These are phyloP conservation scores for Zapus hudsonius DNA, from an alignment of 2,113 vertebrate genomes.

Conservation along the genomic window DNA sequence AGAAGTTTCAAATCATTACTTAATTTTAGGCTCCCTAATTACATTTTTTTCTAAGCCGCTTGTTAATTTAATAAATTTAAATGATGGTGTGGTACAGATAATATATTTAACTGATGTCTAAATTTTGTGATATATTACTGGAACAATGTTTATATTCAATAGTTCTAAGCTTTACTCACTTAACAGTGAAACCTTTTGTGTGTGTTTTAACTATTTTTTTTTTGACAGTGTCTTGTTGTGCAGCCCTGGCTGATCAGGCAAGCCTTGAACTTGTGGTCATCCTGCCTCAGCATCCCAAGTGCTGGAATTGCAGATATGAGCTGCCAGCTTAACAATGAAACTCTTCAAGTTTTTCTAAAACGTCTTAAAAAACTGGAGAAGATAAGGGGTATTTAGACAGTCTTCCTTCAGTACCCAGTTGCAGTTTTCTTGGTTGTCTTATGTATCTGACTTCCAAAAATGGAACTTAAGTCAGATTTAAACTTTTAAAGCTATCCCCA, in stretches of 20 bases:
- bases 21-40: slow-evolving; percentile 37
- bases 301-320: neutral
- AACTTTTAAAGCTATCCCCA: slow-evolving; percentile 18
- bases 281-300: neutral
- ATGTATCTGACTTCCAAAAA: slow-evolving; percentile 48
- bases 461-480: slow-evolving; percentile 46
- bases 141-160: neutral
- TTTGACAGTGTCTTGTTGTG: too few relatives aligned
- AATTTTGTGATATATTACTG: neutral
- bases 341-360: slow-evolving; percentile 40
- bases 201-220: too few relatives aligned
- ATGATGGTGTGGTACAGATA: slow-evolving; percentile 19
- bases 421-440: neutral
- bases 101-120: neutral
- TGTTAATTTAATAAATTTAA: slow-evolving; percentile 26
- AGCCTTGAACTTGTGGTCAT: neutral
- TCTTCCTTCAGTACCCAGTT: neutral
- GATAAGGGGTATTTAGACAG: neutral
- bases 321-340: neutral
- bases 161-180: slow-evolving; percentile 1
- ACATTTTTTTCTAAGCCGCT: slow-evolving; percentile 12
- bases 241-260: neutral
- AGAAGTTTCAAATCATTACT: neutral
- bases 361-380: slow-evolving; percentile 20
- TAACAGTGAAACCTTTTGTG: neutral